Evolutionary conservation across 2,888 invertebrate species (phyloP).

Genomic region (Scaptomyza reducta): DNA sequence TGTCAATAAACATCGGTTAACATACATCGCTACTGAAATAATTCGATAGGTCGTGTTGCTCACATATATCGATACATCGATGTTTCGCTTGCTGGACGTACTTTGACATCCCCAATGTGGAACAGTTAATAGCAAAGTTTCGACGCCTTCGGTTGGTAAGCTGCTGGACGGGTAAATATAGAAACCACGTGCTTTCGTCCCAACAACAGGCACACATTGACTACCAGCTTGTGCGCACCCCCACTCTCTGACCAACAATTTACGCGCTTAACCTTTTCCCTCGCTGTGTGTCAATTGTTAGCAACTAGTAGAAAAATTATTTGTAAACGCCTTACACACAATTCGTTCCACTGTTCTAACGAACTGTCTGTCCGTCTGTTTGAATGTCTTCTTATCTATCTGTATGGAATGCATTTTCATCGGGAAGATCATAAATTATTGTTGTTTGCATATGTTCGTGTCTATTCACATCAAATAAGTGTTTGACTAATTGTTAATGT

Average conservation of each 20-base stretch:
- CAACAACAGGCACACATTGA: neutral
- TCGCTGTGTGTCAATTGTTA: neutral
- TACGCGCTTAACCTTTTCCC: constrained; percentile 17
- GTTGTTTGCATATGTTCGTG: neutral
- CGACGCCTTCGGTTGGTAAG: constrained; percentile 31
- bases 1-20: too few species aligned
- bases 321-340: neutral
- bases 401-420: neutral
- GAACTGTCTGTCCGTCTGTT: too few species aligned
- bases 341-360: neutral
- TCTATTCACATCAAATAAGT: neutral
- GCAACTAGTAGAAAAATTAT: neutral
- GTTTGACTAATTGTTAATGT: neutral
- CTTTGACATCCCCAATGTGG: neutral
- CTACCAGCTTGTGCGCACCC: neutral
- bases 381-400: too few species aligned
- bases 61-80: neutral
- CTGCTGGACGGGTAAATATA: constrained; percentile 47
- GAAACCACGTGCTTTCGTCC: constrained; percentile 42
- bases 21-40: neutral
- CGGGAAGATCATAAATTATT: neutral
- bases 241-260: neutral
- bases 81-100: neutral
- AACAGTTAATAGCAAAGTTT: constrained; percentile 24
- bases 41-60: neutral